These are phyloP conservation scores for Clinocottus analis DNA, from an alignment of 2,113 vertebrate species.

Conservation along the genomic window DNA sequence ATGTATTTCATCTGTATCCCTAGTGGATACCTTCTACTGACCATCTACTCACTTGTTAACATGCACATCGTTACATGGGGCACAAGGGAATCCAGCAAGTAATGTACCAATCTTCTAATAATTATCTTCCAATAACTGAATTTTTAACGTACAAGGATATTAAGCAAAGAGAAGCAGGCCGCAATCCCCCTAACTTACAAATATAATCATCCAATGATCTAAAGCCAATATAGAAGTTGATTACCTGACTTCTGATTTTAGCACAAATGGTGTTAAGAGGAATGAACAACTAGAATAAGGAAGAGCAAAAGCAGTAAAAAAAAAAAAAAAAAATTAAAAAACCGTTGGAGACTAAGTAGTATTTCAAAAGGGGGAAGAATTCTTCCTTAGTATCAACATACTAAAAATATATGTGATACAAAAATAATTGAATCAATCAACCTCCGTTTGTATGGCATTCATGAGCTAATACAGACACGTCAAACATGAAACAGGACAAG, in stretches of 20 bases:
- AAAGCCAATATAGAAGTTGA: neutral
- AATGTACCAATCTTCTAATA: slow-evolving; percentile 36
- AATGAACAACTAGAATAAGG: no score
- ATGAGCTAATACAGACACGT: neutral
- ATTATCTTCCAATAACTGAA: slow-evolving; percentile 2
- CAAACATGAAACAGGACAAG: neutral
- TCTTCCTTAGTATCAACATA: neutral
- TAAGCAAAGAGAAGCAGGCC: neutral
- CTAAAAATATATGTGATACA: neutral
- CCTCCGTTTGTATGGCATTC: neutral
- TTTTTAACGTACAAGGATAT: slow-evolving; percentile 1
- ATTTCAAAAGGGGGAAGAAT: neutral
- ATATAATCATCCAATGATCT: neutral
- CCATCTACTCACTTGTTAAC: slow-evolving; percentile 87
- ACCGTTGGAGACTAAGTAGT: neutral
- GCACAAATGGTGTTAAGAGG: neutral
- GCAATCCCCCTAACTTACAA: neutral
- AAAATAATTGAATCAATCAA: neutral
- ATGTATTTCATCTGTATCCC: slow-evolving; percentile 88
- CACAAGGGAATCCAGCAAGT: slow-evolving; percentile 84
- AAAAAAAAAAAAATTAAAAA: no score
- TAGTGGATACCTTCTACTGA: slow-evolving; percentile 86
- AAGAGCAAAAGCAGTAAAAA: neutral
- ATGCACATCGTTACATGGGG: slow-evolving; percentile 88
- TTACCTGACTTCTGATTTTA: neutral